phyloP scores from a whole-genome alignment of 2,888 invertebrate species.

The Melinopterus prodromus region DNA sequence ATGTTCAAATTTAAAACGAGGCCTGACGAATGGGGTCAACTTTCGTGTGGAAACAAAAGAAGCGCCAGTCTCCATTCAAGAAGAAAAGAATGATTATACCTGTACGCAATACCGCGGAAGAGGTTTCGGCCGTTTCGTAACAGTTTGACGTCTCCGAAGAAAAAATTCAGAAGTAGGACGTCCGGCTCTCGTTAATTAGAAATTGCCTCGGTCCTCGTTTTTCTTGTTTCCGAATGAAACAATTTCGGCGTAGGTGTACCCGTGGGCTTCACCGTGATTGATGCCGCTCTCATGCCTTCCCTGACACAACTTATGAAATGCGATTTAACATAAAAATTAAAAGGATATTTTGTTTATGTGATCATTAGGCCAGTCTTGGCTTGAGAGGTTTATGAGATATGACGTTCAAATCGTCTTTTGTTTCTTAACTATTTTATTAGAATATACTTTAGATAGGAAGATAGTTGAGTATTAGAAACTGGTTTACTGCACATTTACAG shows the following conservation, averaged over 20 bases:
- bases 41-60: neutral
- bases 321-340: conserved; percentile 4
- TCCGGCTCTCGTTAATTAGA: neutral
- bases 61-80: neutral
- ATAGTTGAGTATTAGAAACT: no score
- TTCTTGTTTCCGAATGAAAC: neutral
- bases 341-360: neutral
- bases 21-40: neutral
- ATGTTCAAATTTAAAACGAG: neutral
- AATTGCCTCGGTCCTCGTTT: neutral
- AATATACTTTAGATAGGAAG: no score
- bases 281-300: neutral
- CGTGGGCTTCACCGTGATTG: neutral
- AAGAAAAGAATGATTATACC: neutral
- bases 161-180: neutral
- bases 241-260: neutral
- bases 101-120: neutral
- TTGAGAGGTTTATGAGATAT: neutral
- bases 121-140: neutral
- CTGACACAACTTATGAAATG: neutral
- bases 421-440: no score
- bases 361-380: neutral
- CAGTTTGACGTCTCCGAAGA: neutral
- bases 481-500: no score
- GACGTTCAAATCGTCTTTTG: neutral